Percentiles rank a stretch among this genome's conserved stretches.
These are phyloP conservation scores for Scelioninae gen. 1 DNA, from an alignment of 2,888 invertebrate genomes.

Conservation along the genomic window DNA sequence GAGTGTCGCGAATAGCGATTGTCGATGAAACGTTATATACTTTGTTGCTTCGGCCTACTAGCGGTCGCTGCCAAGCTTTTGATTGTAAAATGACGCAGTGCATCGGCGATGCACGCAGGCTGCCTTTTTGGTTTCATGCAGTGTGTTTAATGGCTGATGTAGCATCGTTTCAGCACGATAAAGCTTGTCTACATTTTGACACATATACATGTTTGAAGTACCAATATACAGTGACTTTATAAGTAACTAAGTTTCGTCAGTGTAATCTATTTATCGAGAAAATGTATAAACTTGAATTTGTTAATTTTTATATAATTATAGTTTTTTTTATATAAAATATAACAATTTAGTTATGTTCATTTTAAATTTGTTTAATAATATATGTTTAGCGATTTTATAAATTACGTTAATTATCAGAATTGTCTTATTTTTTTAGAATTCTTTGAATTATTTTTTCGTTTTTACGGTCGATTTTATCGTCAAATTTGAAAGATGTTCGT, in stretches of 20 bases:
- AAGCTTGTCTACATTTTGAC: constrained; percentile 40
- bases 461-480: no score
- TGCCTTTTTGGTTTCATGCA: constrained; percentile 43
- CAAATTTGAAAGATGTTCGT: no score
- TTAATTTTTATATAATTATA: no score
- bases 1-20: constrained; percentile 42
- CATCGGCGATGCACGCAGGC: constrained; percentile 28
- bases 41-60: constrained; percentile 32
- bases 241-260: constrained; percentile 5
- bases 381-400: no score
- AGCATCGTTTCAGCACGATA: constrained; percentile 38
- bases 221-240: not conserved
- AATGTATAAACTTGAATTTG: no score
- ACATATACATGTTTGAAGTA: constrained; percentile 9
- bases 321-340: no score
- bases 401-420: no score
- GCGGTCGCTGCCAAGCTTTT: constrained; percentile 44
- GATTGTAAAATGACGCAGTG: constrained; percentile 57
- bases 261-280: no score
- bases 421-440: no score
- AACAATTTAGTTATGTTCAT: no score
- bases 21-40: constrained; percentile 50
- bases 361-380: no score
- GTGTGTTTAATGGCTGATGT: constrained; percentile 48
- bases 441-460: no score